Base-by-base conservation (phyloP, 2,797 vertebrate species). In the Sebastes alutus region DNA sequence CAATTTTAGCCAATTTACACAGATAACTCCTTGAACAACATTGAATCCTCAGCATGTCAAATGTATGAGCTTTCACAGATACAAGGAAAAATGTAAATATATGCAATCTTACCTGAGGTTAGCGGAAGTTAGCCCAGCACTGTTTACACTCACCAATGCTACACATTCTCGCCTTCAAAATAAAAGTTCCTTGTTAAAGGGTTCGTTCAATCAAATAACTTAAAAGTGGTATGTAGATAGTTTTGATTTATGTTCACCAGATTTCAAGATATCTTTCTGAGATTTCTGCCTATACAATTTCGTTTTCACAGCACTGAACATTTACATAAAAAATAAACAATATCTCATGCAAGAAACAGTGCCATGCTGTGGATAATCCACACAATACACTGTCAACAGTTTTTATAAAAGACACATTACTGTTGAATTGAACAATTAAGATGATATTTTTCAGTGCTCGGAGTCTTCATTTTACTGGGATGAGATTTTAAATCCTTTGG, bases 91-190 rank as follows among this genome's bases (percentile, higher is more conserved):
- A 42, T 14, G 0, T 4, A 29, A 1, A 49, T 54, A 1, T 1
- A 2, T 7, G 1, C 6, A 16, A 0, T 27, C 70, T 70, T 82
- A 86, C 87, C 86, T 25, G 5, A 4, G 3, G 46, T 59, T 33
- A 27, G 10, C 61, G 20, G 49, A 20, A 52, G 8, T n/a, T 52
- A 46, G 42, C 42, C 5, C 10, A 23, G 20, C 70, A 52, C 2
- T 33, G 72, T 69, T 25, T 1, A n/a, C n/a, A n/a, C n/a, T n/a
- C n/a, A 25, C 10, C 18, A 55, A 27, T 0, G 12, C 23, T 6
- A 11, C 10, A 2, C 2, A 30, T 8, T 4, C 4, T 6, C 3
- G 10, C 62, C 65, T 91, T 92, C 92, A 93, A 89, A 94, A 88
- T 92, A 91, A 92, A 89, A 61, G 85, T 3, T 23, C 13, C 5